Percentiles rank a stretch among this genome's conserved stretches.
Conservation (phyloP, 2,888 invertebrate species). For the Ethmia dodecea region DNA sequence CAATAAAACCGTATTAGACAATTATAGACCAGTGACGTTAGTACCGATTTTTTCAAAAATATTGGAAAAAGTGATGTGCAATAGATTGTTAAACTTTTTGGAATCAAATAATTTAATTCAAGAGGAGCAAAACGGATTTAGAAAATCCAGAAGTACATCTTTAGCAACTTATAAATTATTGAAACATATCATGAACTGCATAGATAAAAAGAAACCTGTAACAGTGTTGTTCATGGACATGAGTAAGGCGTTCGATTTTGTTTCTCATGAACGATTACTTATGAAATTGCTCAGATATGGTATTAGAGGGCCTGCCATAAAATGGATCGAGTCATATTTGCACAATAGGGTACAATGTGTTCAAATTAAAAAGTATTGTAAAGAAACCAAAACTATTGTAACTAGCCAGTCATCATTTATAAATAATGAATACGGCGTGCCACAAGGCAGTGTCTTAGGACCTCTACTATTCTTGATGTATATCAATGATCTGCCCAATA, state of each 20-base stretch:
- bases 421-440: too few species aligned
- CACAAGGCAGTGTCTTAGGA: too few species aligned
- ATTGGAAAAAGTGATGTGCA: neutral
- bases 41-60: neutral
- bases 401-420: neutral
- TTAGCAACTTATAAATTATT: neutral
- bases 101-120: neutral
- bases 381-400: neutral
- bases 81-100: neutral
- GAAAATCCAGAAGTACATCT: neutral
- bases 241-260: constrained; percentile 14
- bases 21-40: neutral
- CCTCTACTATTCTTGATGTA: too few species aligned
- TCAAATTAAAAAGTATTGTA: neutral
- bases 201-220: constrained; percentile 4
- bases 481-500: too few species aligned
- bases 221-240: constrained; percentile 13
- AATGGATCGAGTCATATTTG: neutral
- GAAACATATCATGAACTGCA: neutral
- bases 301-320: neutral
- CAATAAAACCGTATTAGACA: neutral
- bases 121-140: neutral
- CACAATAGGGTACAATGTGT: neutral
- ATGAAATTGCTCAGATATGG: constrained; percentile 5
- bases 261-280: constrained; percentile 5